These are phyloP conservation scores for Neopipo cinnamomea DNA, from an alignment of 2,113 vertebrate species.

Conservation along the genomic window DNA sequence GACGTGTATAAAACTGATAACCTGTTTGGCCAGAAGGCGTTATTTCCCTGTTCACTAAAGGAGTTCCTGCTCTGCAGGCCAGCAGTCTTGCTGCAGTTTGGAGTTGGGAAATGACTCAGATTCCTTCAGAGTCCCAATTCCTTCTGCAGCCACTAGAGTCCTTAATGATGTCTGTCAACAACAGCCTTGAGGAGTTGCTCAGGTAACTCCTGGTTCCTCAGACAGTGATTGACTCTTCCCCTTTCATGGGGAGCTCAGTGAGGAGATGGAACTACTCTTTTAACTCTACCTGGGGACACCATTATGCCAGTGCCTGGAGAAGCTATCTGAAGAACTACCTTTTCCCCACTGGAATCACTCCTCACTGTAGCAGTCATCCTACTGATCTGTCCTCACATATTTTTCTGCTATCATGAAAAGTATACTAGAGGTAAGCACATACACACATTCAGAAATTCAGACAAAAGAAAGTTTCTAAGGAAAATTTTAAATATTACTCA, in stretches of 20 bases:
- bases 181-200: background rate
- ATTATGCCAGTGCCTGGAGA: background rate
- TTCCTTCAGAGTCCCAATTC: background rate
- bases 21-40: background rate
- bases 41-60: background rate
- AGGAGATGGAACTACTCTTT: background rate
- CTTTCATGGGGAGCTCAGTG: background rate
- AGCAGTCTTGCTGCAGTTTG: background rate
- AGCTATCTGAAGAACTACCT: background rate
- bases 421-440: background rate
- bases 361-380: background rate
- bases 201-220: background rate
- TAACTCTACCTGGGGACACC: background rate
- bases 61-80: background rate
- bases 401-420: background rate
- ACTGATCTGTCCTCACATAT: background rate
- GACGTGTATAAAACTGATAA: background rate
- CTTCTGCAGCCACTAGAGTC: background rate
- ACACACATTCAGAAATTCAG: background rate
- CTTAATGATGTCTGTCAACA: fast-evolving
- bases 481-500: background rate
- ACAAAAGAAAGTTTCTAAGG: background rate
- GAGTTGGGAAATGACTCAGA: background rate
- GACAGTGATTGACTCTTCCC: background rate
- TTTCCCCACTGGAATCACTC: background rate